Base-by-base conservation (phyloP, 2,797 vertebrate genomes). In the Sebastes ruberrimus region DNA sequence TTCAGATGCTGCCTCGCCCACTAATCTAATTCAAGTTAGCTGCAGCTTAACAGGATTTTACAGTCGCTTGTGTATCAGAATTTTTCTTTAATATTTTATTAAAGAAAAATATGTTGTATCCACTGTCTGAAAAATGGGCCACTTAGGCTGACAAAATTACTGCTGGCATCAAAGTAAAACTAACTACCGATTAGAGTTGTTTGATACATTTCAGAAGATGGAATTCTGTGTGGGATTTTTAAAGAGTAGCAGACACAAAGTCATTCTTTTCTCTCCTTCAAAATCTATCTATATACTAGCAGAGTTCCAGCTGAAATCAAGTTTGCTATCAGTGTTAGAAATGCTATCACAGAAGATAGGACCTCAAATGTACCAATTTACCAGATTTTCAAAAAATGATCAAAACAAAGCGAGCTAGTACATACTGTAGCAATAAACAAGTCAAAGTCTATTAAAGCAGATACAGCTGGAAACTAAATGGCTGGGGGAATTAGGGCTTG, bases 51-150 rank as follows among this genome's bases (percentile, higher is more conserved):
- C 25, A 3, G 25, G 71, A 74, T 71, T 75, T 76, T 32, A 27
- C 42, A 68, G 60, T 71, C 14, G 2, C 63, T 27, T 16, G 60
- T 35, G 23, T 59, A 10, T 68, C 6, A 2, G 30, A 49, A 16
- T 62, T 53, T 53, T 11, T n/a, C 42, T 42, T 84, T 57, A 82
- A 86, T 84, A 80, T 69, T 83, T 86, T 49, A 18, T 49, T 20
- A 49, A 49, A 18, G 46, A 49, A 49, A 49, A 49, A 49, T 49
- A 49, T 13, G 20, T 78, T 72, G 57, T 70, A 65, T 52, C 22
- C 13, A 2, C 22, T 13, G n/a, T 86, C 59, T 74, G 42, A 71
- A 71, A 71, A 74, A 33, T 18, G 33, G 73, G 42, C 30, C 76
- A 69, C 38, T 76, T 65, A 62, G 7, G 30, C 30, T 69, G 42